Percentiles rank a stretch among this genome's conserved stretches.
Evolutionary conservation across 2,113 vertebrate genomes (phyloP).

Genomic region (Misgurnus mizolepis): DNA sequence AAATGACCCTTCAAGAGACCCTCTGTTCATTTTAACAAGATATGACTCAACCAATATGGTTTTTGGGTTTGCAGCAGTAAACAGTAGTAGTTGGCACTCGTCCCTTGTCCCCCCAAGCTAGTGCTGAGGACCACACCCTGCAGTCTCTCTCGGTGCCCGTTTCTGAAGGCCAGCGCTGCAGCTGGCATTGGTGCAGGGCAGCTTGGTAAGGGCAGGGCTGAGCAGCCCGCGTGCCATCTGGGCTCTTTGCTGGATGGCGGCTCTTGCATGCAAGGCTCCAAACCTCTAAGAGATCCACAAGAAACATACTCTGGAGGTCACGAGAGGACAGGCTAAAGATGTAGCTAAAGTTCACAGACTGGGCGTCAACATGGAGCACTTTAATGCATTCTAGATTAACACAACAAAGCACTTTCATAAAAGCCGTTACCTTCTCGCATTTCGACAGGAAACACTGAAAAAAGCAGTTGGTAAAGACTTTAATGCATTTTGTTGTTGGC

Average conservation of each 20-base stretch:
- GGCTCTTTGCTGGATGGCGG: conserved; percentile 29
- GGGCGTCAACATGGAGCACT: not conserved
- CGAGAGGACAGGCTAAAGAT: conserved; percentile 5
- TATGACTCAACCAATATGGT: not conserved
- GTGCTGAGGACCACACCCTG: not conserved
- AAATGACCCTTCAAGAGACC: not conserved
- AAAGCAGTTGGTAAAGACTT: conserved; percentile 18
- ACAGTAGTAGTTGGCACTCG: not conserved
- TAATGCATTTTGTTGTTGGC: conserved; percentile 34
- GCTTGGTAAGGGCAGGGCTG: conserved; percentile 37
- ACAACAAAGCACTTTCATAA: not conserved
- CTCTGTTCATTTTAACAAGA: not conserved
- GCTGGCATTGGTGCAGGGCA: conserved; percentile 60
- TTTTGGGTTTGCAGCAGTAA: not conserved
- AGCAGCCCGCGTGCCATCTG: conserved; percentile 63
- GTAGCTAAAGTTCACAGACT: conserved; percentile 1
- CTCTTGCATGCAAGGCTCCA: not conserved
- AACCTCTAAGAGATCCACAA: not conserved
- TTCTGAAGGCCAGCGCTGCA: conserved; percentile 59
- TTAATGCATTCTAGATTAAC: conserved; percentile 6
- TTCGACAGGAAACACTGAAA: conserved; percentile 1
- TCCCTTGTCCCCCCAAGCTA: not conserved
- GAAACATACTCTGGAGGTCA: not conserved
- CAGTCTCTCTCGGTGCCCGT: not conserved
- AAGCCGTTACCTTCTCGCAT: not conserved